A percentile compares a stretch with the other conserved stretches of the same genome.
These are phyloP conservation scores for Dolichopus griseipennis DNA, from an alignment of 2,888 invertebrate species.

Conservation along the genomic window DNA sequence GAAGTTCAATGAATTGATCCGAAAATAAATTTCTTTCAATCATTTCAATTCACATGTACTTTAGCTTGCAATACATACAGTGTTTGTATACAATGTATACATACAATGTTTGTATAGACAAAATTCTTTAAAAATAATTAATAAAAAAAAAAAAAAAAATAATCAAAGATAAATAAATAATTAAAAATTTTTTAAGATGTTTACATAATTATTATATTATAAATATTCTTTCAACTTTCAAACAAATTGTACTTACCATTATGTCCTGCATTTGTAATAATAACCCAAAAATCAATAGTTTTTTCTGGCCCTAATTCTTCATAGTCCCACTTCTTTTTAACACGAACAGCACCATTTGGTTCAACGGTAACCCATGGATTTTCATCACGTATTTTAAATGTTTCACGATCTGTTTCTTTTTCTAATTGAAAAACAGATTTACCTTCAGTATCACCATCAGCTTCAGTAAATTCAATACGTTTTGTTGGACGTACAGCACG, in stretches of 20 bases:
- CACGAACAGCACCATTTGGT: slow-evolving; percentile 82
- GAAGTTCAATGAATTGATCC: background rate
- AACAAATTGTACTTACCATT: slow-evolving; percentile 62
- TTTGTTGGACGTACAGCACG: slow-evolving; percentile 91
- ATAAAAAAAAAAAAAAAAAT: too few relatives aligned
- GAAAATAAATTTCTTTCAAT: too few relatives aligned
- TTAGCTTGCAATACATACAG: too few relatives aligned
- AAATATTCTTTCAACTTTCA: too few relatives aligned
- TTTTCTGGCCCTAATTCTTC: slow-evolving; percentile 90
- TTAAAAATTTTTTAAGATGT: background rate
- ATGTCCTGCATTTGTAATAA: slow-evolving; percentile 81
- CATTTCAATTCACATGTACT: too few relatives aligned
- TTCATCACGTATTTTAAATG: slow-evolving; percentile 86
- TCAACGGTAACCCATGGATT: slow-evolving; percentile 92
- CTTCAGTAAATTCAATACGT: slow-evolving; percentile 83
- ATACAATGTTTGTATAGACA: too few relatives aligned
- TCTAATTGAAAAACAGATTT: slow-evolving; percentile 82
- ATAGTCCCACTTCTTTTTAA: slow-evolving; percentile 95
- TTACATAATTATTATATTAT: too few relatives aligned
- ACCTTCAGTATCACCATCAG: slow-evolving; percentile 81
- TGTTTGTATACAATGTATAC: too few relatives aligned
- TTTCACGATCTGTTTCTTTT: slow-evolving; percentile 85
- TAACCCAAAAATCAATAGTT: slow-evolving; percentile 93
- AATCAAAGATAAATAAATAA: background rate
- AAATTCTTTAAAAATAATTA: too few relatives aligned